These are phyloP conservation scores for Erebia aethiops DNA, from an alignment of 2,888 invertebrate species.

Conservation along the genomic window DNA sequence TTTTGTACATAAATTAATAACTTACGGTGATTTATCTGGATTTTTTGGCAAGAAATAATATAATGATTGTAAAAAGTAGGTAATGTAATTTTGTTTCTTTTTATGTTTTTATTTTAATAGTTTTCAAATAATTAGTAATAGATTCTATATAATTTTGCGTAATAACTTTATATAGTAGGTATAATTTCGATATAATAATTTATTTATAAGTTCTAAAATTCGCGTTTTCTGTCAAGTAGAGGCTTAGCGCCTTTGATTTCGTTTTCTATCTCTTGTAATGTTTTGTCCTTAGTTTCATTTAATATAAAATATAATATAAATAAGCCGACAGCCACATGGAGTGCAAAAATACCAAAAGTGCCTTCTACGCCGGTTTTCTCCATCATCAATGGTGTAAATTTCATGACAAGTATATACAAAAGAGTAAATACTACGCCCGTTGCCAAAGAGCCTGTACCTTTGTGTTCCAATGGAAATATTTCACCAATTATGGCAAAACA, in stretches of 20 bases:
- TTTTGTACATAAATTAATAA: too few relatives aligned
- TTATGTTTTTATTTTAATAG: too few relatives aligned
- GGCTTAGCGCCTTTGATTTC: conserved; percentile 42
- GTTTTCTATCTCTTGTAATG: conserved; percentile 54
- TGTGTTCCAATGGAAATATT: conserved; percentile 55
- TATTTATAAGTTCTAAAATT: too few relatives aligned
- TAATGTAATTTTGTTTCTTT: too few relatives aligned
- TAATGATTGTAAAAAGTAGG: too few relatives aligned
- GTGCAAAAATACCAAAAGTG: conserved; percentile 49
- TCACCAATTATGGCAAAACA: conserved; percentile 44
- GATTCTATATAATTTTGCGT: too few relatives aligned
- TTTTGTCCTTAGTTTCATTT: conserved; percentile 57
- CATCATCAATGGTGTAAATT: conserved; percentile 53
- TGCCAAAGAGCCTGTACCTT: conserved; percentile 47
- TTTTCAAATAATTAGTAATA: too few relatives aligned
- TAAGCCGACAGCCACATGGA: conserved; percentile 44
- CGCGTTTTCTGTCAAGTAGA: too few relatives aligned
- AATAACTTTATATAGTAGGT: too few relatives aligned
- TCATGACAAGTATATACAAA: conserved; percentile 48
- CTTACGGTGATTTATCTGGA: too few relatives aligned
- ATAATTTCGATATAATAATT: too few relatives aligned
- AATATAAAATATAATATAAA: conserved; percentile 47
- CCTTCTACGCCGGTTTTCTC: conserved; percentile 47
- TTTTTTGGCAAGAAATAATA: too few relatives aligned
- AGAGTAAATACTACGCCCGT: conserved; percentile 50